phyloP scores from a whole-genome alignment of 2,113 vertebrate species.

The Ceyx margarethae region DNA sequence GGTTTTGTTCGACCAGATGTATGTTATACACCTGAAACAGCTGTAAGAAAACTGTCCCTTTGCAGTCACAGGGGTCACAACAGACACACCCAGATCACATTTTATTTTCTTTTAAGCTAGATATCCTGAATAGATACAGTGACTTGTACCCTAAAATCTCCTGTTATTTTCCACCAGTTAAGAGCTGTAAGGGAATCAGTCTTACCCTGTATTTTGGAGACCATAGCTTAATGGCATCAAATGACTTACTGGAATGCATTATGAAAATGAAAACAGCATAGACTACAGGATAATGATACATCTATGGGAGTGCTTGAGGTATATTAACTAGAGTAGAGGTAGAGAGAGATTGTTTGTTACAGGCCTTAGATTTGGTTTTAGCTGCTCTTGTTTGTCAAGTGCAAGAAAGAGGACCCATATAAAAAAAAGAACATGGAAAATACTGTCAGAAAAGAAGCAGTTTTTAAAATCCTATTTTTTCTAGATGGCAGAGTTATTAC shows the following conservation, averaged over 20 bases:
- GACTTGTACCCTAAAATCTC: neutral
- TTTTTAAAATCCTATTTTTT: conserved; percentile 24
- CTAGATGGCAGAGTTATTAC: conserved; percentile 70
- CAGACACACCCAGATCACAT: neutral
- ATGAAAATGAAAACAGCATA: neutral
- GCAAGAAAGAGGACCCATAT: neutral
- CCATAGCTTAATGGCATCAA: neutral
- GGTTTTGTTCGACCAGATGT: neutral
- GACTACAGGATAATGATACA: neutral
- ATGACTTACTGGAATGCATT: neutral
- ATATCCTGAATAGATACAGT: neutral
- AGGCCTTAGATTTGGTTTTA: neutral
- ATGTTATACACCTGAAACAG: neutral
- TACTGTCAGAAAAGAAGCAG: neutral
- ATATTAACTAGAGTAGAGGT: neutral
- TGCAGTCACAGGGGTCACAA: neutral
- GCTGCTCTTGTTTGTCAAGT: neutral
- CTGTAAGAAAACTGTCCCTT: neutral
- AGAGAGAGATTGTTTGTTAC: neutral
- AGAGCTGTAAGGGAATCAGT: neutral
- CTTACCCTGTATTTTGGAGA: neutral
- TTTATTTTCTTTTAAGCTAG: neutral
- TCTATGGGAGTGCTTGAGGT: neutral
- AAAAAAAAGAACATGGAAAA: neutral
- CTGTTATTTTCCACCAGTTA: neutral